phyloP scores from a whole-genome alignment of 35 echinoderm and acorn worm species.

The Heliocidaris tuberculata region DNA sequence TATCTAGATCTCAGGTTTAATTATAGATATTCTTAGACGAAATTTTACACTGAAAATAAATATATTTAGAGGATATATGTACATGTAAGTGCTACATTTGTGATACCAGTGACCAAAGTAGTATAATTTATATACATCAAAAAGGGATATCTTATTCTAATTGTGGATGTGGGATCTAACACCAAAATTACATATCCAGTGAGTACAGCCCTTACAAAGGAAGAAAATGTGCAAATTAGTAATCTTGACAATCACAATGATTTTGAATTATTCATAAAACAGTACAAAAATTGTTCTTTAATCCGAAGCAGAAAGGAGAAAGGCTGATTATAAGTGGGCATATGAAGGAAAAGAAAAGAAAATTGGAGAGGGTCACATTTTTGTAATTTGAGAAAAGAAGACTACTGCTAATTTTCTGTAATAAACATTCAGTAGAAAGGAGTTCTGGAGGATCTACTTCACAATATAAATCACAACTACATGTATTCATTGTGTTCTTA shows the following conservation, averaged over 20 bases:
- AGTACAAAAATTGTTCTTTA: neutral
- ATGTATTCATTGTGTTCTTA: neutral
- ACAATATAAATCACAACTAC: neutral
- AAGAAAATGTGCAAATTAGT: neutral
- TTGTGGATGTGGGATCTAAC: neutral
- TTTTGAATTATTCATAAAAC: neutral
- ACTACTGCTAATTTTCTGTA: neutral
- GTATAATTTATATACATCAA: neutral
- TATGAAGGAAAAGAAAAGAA: no score
- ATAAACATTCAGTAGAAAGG: neutral
- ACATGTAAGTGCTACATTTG: neutral
- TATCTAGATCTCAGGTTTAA: neutral
- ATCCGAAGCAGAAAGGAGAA: neutral
- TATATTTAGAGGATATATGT: neutral
- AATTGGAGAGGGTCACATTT: no score
- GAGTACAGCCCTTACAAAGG: neutral
- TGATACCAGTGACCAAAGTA: neutral
- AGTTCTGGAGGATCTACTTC: neutral
- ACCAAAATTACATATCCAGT: neutral
- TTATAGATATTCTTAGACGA: neutral
- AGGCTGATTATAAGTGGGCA: neutral
- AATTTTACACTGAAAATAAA: neutral
- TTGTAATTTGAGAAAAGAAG: no score
- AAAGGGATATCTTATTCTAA: neutral
- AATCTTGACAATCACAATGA: neutral